A percentile compares a stretch with the other conserved stretches of the same genome.
Evolutionary conservation across 2,888 invertebrate species (phyloP).

Genomic region (Mystacides longicornis): DNA sequence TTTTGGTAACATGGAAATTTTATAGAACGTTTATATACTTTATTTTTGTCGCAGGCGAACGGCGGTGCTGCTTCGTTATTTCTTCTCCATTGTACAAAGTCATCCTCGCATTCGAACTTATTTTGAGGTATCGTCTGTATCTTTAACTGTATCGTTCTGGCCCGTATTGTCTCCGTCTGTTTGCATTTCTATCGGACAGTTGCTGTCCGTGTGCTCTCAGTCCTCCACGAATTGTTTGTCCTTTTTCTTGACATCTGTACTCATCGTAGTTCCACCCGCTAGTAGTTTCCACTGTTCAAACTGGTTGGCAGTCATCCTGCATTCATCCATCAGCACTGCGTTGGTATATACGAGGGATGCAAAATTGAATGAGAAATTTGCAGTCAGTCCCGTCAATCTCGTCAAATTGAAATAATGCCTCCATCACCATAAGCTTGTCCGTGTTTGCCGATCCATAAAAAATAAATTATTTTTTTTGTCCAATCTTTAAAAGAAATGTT

Average conservation of each 20-base stretch:
- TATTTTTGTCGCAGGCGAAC: too few species aligned
- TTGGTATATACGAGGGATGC: conserved; percentile 8
- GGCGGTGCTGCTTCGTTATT: too few species aligned
- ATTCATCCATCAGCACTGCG: conserved; percentile 18
- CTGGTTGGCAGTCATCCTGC: conserved; percentile 20
- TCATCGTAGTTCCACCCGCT: conserved; percentile 17
- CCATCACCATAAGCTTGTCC: conserved; percentile 15
- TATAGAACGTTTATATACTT: too few species aligned
- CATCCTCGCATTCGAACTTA: background rate
- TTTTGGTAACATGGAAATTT: too few species aligned
- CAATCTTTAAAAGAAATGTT: conserved; percentile 2
- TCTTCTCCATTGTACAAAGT: too few species aligned
- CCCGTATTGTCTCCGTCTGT: background rate
- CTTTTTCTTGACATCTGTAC: conserved; percentile 23
- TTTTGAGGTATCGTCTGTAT: conserved; percentile 9
- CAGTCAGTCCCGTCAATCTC: conserved; percentile 28
- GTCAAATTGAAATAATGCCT: conserved; percentile 25
- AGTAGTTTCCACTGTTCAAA: conserved; percentile 24
- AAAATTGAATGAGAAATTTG: conserved; percentile 19
- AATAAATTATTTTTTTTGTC: conserved; percentile 18
- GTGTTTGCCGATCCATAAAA: conserved; percentile 11
- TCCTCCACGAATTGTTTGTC: conserved; percentile 11
- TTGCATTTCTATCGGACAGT: conserved; percentile 19
- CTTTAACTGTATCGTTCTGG: conserved; percentile 10
- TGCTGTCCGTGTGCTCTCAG: conserved; percentile 17